A percentile compares a stretch with the other conserved stretches of the same genome.
These are phyloP conservation scores for Regulus satrapa DNA, from an alignment of 2,113 vertebrate genomes.

Conservation along the genomic window DNA sequence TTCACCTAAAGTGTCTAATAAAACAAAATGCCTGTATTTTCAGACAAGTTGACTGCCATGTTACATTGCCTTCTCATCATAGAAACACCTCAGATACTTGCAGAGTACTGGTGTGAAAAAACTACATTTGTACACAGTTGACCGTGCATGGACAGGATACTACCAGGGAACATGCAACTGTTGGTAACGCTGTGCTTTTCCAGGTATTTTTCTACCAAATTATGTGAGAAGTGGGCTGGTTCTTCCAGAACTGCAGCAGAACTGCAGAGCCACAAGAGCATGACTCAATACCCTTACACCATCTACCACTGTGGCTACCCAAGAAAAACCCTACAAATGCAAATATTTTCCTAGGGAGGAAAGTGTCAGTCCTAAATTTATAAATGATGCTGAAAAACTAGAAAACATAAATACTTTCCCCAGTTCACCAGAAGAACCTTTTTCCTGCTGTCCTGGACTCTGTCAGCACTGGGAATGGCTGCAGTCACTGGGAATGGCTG, in stretches of 20 bases:
- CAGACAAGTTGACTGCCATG: background rate
- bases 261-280: background rate
- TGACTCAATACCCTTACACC: fast-evolving
- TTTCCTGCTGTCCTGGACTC: background rate
- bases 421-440: background rate
- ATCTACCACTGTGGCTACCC: background rate
- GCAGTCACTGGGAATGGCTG: background rate
- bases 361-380: background rate
- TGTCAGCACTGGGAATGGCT: background rate
- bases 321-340: background rate
- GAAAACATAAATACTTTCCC: background rate
- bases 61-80: background rate
- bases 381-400: background rate
- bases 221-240: background rate
- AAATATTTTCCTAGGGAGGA: background rate
- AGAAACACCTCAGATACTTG: background rate
- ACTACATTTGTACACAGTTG: background rate
- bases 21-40: background rate
- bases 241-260: background rate
- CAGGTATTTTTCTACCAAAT: background rate
- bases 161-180: background rate
- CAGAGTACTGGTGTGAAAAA: background rate
- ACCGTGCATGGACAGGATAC: background rate
- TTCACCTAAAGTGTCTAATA: background rate
- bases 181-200: background rate